Evolutionary conservation across 2,888 invertebrate genomes (phyloP).

Genomic region (Eupithecia inturbata): DNA sequence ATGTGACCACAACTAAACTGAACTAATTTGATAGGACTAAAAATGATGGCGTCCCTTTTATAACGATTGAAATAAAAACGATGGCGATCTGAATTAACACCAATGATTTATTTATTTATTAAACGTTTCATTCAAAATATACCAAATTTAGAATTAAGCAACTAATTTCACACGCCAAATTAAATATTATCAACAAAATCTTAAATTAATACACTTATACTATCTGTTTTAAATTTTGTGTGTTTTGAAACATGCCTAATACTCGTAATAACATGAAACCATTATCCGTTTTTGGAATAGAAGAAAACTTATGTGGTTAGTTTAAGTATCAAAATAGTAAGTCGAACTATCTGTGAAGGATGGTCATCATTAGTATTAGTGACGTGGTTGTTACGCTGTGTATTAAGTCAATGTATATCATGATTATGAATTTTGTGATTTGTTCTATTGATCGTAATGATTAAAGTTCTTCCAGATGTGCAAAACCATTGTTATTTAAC

Average conservation of each 20-base stretch:
- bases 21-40: no score
- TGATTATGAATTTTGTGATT: slow-evolving; percentile 55
- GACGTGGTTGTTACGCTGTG: slow-evolving; percentile 59
- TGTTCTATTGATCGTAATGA: slow-evolving; percentile 70
- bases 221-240: slow-evolving; percentile 17
- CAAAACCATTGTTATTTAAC: slow-evolving; percentile 23
- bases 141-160: slow-evolving; percentile 16
- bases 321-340: slow-evolving; percentile 28
- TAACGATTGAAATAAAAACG: no score
- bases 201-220: background rate
- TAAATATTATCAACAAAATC: background rate
- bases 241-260: slow-evolving; percentile 17
- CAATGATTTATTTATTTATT: slow-evolving; percentile 14
- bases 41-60: no score
- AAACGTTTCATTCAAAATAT: slow-evolving; percentile 15
- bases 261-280: background rate
- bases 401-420: slow-evolving; percentile 56
- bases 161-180: slow-evolving; percentile 11
- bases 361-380: slow-evolving; percentile 52
- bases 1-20: no score
- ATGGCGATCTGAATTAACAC: no score
- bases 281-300: slow-evolving; percentile 5
- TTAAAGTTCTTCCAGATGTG: slow-evolving; percentile 76
- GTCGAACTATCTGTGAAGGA: slow-evolving; percentile 51
- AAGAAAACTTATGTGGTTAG: background rate